Percentiles rank a stretch among this genome's conserved stretches.
Conservation (phyloP, 2,888 invertebrate species). For the Scrobipalpa costella region DNA sequence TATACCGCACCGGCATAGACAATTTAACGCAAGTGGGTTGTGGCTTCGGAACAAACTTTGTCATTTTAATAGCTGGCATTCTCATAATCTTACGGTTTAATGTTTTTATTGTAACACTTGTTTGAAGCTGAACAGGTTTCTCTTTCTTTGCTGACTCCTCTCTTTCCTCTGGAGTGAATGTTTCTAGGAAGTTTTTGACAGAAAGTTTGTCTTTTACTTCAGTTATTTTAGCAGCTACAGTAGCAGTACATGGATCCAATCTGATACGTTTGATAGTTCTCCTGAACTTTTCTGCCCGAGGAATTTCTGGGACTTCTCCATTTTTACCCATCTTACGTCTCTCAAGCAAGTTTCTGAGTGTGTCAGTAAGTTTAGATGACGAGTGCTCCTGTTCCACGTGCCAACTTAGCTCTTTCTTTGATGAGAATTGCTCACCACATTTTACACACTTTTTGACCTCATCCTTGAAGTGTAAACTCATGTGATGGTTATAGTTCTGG, state of each 20-base stretch:
- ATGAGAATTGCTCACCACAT: slow-evolving; percentile 53
- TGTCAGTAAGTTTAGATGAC: slow-evolving; percentile 61
- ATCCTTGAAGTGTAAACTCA: slow-evolving; percentile 54
- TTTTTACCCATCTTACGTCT: slow-evolving; percentile 46
- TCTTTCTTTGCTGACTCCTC: slow-evolving; percentile 34
- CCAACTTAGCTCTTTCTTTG: slow-evolving; percentile 45
- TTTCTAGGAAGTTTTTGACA: slow-evolving; percentile 65
- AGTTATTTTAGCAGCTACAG: slow-evolving; percentile 44
- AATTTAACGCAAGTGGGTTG: slow-evolving; percentile 34
- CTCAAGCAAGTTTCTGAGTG: slow-evolving; percentile 58
- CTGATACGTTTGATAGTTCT: slow-evolving; percentile 54
- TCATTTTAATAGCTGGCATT: slow-evolving; percentile 52
- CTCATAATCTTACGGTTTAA: slow-evolving; percentile 35
- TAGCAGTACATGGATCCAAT: slow-evolving; percentile 17
- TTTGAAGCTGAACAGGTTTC: slow-evolving; percentile 30
- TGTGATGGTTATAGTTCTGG: slow-evolving; percentile 67
- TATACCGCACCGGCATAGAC: slow-evolving; percentile 57
- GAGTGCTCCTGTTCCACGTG: slow-evolving; percentile 57
- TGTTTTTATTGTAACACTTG: neutral
- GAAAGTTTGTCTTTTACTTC: slow-evolving; percentile 47
- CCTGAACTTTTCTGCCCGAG: slow-evolving; percentile 43
- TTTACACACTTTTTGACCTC: slow-evolving; percentile 60
- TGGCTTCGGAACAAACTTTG: slow-evolving; percentile 43
- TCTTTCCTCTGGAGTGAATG: slow-evolving; percentile 57
- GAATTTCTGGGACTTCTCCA: slow-evolving; percentile 29